Percentiles rank a stretch among this genome's conserved stretches.
Conservation (phyloP, 2,113 vertebrate genomes). For the Mungos mungo region DNA sequence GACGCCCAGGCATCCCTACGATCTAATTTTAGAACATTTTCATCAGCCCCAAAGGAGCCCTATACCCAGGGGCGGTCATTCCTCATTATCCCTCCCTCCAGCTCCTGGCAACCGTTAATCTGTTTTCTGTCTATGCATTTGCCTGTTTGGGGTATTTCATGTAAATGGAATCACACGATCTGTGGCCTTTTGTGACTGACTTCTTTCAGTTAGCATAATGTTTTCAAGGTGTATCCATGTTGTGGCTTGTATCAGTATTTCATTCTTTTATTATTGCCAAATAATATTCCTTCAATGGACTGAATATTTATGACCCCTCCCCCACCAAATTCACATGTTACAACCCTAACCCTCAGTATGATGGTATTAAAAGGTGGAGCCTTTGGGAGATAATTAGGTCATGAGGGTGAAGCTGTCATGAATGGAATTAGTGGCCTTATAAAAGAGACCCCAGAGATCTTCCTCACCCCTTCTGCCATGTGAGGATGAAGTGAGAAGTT, state of each 20-base stretch:
- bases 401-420: not conserved
- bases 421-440: not conserved
- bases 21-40: not conserved
- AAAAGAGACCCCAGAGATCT: not conserved
- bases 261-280: not conserved
- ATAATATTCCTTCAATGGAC: not conserved
- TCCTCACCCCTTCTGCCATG: not conserved
- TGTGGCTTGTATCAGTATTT: not conserved
- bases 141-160: not conserved
- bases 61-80: not conserved
- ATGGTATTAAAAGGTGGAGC: not conserved
- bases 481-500: not conserved
- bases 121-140: not conserved
- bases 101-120: not conserved
- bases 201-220: not conserved
- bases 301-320: not conserved
- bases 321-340: not conserved
- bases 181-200: not conserved
- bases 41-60: not conserved
- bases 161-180: not conserved
- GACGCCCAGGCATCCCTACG: no score
- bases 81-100: not conserved
- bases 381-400: not conserved
- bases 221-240: not conserved
- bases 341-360: not conserved